Evolutionary conservation across 2,113 vertebrate species (phyloP).

Genomic region (Hippocampus comes): DNA sequence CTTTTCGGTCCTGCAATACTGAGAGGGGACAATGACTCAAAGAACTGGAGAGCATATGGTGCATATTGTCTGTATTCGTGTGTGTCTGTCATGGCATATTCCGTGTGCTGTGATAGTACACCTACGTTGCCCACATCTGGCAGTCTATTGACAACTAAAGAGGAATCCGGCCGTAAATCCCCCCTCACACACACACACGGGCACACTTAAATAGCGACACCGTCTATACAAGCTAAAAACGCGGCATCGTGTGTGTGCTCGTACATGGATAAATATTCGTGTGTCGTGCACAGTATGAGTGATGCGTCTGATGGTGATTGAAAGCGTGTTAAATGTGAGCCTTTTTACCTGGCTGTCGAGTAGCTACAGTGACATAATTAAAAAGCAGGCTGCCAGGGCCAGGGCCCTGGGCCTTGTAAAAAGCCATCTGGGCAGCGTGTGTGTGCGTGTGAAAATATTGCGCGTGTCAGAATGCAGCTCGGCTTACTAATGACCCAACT

Average conservation of each 20-base stretch:
- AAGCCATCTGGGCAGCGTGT: constrained; percentile 65
- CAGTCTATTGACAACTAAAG: constrained; percentile 63
- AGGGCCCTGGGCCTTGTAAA: constrained; percentile 70
- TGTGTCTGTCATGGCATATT: too few relatives aligned
- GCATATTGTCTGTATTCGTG: too few relatives aligned
- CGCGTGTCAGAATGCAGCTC: constrained; percentile 60
- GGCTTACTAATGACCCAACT: constrained; percentile 57
- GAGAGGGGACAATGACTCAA: too few relatives aligned
- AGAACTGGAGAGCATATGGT: too few relatives aligned
- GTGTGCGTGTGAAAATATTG: constrained; percentile 33
- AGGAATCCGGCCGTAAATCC: constrained; percentile 63
- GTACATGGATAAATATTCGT: neutral
- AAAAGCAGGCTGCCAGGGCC: constrained; percentile 65
- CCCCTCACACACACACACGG: constrained; percentile 9
- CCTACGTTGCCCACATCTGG: constrained; percentile 61
- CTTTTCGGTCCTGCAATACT: too few relatives aligned
- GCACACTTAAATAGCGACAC: neutral
- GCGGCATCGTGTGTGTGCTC: constrained; percentile 13
- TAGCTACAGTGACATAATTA: constrained; percentile 68
- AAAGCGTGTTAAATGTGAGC: constrained; percentile 67
- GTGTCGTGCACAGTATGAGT: constrained; percentile 21
- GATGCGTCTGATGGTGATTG: constrained; percentile 58
- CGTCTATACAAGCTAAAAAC: constrained; percentile 5
- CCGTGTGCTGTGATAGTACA: constrained; percentile 41
- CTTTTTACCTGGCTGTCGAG: constrained; percentile 63